Base-by-base conservation (phyloP, 2,797 vertebrate genomes). In the Zenarchopterus dispar region DNA sequence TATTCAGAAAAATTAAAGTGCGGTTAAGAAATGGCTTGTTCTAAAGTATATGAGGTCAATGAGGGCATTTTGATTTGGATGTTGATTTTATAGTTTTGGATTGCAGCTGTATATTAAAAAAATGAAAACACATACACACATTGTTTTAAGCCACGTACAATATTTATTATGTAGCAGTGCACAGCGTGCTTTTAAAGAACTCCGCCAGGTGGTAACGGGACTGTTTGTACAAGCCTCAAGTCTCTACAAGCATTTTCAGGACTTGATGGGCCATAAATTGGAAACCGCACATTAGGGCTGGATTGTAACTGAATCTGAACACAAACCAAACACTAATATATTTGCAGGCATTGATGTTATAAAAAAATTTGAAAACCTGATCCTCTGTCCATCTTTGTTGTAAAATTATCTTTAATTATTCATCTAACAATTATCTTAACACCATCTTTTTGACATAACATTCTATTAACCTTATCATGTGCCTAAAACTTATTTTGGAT, bases 241-340 rank as follows among this genome's bases (percentile, higher is more conserved):
- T 67, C 42, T 61, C 77, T 72, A 21, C 56, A 73, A 47, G 74
- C 23, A 57, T 76, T 81, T 41, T 19, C 51, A 62, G 54, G 56
- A 80, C 76, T 84, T 76, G 75, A 75, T 76, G 36, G 65, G 45
- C 70, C 73, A 46, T 79, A 67, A 77, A 70, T 46, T 46, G 43
- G 62, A 70, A 62, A 77, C 66, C 70, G 62, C 80, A 76, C 52
- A 70, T 77, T 55, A 50, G 19, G 17, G 8, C 36, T 67, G 46
- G 57, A 82, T 77, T 72, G 41, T 69, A 49, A 77, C 56, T 76
- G 55, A 72, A 62, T 63, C 58, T 33, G 44, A 58, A 55, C 8
- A 62, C 33, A 41, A 42, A 48, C 7, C 41, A 56, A 11, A 46
- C 31, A 47, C 9, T 47, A 10, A 39, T n/a, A 56, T 5, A 51